Conservation (phyloP, 2,797 vertebrate species). For the Delichon dasypus region DNA sequence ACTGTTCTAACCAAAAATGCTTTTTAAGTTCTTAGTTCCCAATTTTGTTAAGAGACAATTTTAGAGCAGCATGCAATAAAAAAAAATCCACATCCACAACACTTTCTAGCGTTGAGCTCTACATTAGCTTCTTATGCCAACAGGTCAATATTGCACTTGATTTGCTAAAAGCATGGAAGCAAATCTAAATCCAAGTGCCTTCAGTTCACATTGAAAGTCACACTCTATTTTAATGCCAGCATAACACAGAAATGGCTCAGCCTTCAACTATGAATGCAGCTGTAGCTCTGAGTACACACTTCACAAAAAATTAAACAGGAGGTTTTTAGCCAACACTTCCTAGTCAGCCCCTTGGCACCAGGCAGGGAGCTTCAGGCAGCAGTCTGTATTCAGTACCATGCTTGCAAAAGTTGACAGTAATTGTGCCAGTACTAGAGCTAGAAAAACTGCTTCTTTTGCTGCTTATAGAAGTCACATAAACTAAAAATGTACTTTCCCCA, state of each 20-base stretch:
- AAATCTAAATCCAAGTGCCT: neutral
- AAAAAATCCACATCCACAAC: neutral
- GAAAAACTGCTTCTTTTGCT: neutral
- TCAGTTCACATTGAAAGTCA: neutral
- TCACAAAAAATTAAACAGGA: neutral
- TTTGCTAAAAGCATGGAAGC: neutral
- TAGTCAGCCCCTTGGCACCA: neutral
- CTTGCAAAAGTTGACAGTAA: neutral
- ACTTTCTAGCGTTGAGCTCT: neutral
- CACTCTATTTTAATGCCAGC: neutral
- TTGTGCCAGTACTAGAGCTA: neutral
- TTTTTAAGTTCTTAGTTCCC: neutral
- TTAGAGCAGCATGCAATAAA: neutral
- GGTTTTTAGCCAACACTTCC: constrained; percentile 1
- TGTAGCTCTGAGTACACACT: neutral
- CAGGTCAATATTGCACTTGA: neutral
- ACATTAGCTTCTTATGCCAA: neutral
- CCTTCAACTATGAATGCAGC: neutral
- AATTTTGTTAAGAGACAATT: neutral
- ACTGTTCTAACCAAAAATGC: neutral
- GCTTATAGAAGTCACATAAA: neutral
- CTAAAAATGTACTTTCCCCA: neutral
- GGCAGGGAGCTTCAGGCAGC: neutral
- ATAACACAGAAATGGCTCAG: neutral
- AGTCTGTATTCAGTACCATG: neutral